Conservation (phyloP, 2,797 vertebrate genomes). For the Silurus lanzhouensis region DNA sequence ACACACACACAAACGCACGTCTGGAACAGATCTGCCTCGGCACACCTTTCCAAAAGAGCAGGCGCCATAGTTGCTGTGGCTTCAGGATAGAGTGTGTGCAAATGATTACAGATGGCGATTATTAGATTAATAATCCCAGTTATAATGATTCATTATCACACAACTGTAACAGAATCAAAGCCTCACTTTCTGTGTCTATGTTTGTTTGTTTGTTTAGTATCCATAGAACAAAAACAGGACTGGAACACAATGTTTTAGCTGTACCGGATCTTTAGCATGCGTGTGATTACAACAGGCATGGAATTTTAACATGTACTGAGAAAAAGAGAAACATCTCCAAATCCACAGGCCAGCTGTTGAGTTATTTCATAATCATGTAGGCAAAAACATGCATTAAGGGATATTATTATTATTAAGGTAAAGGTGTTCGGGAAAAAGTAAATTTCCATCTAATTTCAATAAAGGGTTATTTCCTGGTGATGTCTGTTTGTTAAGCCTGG, state of each 20-base stretch:
- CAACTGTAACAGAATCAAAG: background rate
- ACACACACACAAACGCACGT: conserved; percentile 28
- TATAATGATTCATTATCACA: conserved; percentile 12
- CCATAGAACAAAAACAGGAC: background rate
- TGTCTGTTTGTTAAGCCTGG: too few relatives aligned
- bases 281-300: background rate
- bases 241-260: background rate
- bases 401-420: background rate
- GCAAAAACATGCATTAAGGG: background rate
- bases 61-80: conserved; percentile 28
- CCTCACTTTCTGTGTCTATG: too few relatives aligned
- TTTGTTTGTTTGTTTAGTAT: background rate
- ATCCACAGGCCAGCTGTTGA: background rate
- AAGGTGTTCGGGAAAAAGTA: background rate
- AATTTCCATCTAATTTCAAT: background rate
- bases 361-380: too few relatives aligned
- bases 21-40: conserved; percentile 43
- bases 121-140: conserved; percentile 3
- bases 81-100: conserved; percentile 10
- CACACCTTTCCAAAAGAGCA: conserved; percentile 30
- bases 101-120: conserved; percentile 5
- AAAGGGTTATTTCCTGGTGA: background rate
- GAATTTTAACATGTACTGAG: background rate
- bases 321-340: background rate
- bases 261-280: background rate